Base-by-base conservation (phyloP, 2,888 invertebrate species). In the Drosophila mettleri region DNA sequence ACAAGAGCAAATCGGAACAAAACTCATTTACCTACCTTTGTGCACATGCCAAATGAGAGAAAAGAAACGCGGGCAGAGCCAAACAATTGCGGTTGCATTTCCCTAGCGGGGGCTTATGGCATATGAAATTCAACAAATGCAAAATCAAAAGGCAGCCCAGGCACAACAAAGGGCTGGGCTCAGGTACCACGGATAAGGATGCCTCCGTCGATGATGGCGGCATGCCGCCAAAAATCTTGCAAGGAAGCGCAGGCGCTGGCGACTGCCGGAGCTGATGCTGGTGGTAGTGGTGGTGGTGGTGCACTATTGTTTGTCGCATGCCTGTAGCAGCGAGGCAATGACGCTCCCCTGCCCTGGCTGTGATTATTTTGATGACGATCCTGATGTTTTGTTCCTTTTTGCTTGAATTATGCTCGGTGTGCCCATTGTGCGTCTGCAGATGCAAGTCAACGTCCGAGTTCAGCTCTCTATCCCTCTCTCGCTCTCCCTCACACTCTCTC, bases 371-470 rank as follows among this genome's bases (percentile, higher is more conserved):
- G 67, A 83, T 68, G 79, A 65, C 53, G 41, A 66, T 68, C 57
- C 73, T 61, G 65, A 75, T 55, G 53, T 73, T 74, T 73, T 84
- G 74, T 62, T 75, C 54, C 48, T 57, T 65, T 76, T 73, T 80
- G 71, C 69, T 67, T 68, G 69, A 66, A 82, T 72, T 74, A 62
- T 75, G 60, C 68, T 71, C 51, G 34, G 58, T 61, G 55, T 61
- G 64, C 53, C 69, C 76, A 84, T 87, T 86, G 87, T 85, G 68
- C 62, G 78, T 74, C 74, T 80, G 90, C 90, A 90, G 90, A 90
- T 90, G 90, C 89, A 84, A 86, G 90, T 89, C 90, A 90, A 90
- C 86, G 90, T 88, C 90, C 90, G 89, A 89, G 69, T 34, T 24
- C 54, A 36, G 18, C n/a, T 27, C 33, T n/a, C 33, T 3, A 22